Evolutionary conservation across 35 echinoderm and acorn worm genomes (phyloP).

Genomic region (Strongylocentrotus purpuratus): DNA sequence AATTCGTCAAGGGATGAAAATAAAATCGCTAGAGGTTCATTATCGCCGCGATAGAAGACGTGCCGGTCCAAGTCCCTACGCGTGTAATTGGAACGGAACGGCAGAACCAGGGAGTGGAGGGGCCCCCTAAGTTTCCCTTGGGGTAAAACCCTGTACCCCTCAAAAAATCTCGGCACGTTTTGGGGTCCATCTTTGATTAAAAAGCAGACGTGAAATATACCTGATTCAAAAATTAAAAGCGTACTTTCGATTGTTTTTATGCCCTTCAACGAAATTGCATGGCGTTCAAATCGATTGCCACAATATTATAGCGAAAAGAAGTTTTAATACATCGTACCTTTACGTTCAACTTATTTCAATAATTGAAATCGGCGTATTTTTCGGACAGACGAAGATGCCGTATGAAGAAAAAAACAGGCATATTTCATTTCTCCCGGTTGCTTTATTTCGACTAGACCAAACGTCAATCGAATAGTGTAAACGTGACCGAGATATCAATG

Average conservation of each 20-base stretch:
- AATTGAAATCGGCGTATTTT: background rate
- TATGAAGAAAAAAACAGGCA: background rate
- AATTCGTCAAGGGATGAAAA: background rate
- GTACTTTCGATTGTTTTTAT: background rate
- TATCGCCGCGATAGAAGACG: background rate
- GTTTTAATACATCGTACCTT: background rate
- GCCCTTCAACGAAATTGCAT: background rate
- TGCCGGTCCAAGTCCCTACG: background rate
- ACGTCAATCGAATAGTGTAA: background rate
- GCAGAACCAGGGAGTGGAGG: background rate
- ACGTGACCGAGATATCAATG: background rate
- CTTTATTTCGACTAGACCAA: background rate
- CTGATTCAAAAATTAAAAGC: conserved; percentile 3
- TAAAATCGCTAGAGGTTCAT: conserved; percentile 2
- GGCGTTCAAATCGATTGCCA: background rate
- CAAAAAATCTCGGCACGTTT: conserved; percentile 10
- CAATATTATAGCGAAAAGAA: background rate
- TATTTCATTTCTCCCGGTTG: background rate
- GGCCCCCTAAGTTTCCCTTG: background rate
- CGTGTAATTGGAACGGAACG: background rate
- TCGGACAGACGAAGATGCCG: background rate
- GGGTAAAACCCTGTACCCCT: background rate
- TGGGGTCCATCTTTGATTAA: background rate
- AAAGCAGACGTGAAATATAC: background rate
- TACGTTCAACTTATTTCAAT: background rate